Conservation (phyloP, 2,888 invertebrate species). For the Onchidella celtica region DNA sequence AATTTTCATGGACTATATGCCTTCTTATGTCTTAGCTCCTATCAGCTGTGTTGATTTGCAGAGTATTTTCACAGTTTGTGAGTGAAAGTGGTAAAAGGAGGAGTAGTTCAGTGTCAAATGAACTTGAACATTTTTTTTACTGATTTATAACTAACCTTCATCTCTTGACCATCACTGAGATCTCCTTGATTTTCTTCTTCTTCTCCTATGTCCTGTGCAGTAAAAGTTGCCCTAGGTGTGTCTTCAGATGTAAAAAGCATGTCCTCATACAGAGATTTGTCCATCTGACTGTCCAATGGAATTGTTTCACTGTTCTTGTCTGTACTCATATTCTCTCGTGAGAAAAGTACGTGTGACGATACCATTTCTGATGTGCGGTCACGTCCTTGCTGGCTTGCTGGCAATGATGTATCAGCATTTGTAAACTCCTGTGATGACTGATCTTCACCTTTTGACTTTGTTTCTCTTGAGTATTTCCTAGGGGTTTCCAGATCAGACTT, state of each 20-base stretch:
- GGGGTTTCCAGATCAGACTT: background rate
- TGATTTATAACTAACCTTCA: background rate
- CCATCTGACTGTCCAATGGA: background rate
- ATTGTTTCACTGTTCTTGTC: constrained; percentile 9
- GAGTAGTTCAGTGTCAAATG: too few species aligned
- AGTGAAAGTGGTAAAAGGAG: too few species aligned
- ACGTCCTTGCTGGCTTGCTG: background rate
- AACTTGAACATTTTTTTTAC: too few species aligned
- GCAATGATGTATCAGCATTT: background rate
- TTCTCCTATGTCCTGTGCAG: constrained; percentile 1
- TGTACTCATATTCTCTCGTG: background rate
- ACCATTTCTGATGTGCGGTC: background rate
- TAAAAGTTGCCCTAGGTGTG: background rate
- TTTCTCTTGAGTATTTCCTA: background rate
- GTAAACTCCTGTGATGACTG: background rate
- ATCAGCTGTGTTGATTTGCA: too few species aligned
- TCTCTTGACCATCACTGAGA: background rate
- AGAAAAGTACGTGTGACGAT: background rate
- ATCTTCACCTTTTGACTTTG: background rate
- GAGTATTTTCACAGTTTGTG: too few species aligned
- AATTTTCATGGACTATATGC: too few species aligned
- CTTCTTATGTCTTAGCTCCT: too few species aligned
- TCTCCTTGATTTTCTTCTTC: constrained; percentile 10
- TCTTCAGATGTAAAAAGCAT: constrained; percentile 18
- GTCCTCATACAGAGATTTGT: constrained; percentile 19